Base-by-base conservation (phyloP, 2,888 invertebrate genomes). In the Danaus chrysippus region DNA sequence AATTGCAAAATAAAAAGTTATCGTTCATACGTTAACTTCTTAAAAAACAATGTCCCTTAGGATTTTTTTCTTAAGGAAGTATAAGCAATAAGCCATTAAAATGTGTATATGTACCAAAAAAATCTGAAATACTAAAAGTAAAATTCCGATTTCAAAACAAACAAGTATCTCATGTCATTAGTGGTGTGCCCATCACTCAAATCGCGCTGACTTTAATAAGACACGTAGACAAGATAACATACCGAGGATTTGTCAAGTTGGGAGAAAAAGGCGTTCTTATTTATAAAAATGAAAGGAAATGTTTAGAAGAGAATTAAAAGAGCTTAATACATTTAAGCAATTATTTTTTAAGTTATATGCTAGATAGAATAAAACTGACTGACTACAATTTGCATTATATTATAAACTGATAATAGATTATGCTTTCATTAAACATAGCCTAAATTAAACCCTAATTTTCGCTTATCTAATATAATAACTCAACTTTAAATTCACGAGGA, bases 191-290 rank as follows among this genome's bases (percentile, higher is more conserved):
- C 59, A 46, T 63, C 59, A 59, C 49, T 49, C 54, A 46, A 43
- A 15, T 46, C 13, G 52, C 55, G 49, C 59, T 59, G 56, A 59
- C 59, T 56, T 46, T 63, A 63, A 63, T 56, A 19, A 63, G 59
- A 56, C 56, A 52, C 15, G 41, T 42, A 44, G 59, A 63, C 53
- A 63, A 59, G 44, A 62, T 58, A 62, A 17, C 49, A 55, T 62
- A 59, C 42, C 43, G 56, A 42, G 44, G 56, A 59, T 63, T 54
- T 56, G 44, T 54, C 53, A 56, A 44, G 49, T 56, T 15, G 17
- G n/a, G 55, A 34, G 15, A 10, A 23, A 3, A 11, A n/a, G 42
- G n/a, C 15, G 8, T 12, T 42, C 13, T 23, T 52, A 46, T 12
- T 58, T 5, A 46, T 15, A 46, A 49, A 49, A 49, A 49, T 15